Percentiles rank a stretch among this genome's conserved stretches.
These are phyloP conservation scores for Piaya cayana DNA, from an alignment of 2,113 vertebrate genomes.

Conservation along the genomic window DNA sequence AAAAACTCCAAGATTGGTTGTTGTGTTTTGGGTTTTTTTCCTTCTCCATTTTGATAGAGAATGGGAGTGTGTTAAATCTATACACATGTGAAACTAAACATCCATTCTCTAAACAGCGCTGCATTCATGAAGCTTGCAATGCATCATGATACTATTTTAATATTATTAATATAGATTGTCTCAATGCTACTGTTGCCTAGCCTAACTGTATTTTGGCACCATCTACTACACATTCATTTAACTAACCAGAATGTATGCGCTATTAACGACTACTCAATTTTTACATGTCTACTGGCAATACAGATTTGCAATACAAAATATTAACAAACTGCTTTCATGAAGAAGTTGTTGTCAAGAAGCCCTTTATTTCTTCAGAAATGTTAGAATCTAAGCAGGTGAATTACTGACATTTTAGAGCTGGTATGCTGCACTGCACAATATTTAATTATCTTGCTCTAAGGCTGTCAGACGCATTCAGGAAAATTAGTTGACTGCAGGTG, in stretches of 20 bases:
- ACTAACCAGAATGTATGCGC: background rate
- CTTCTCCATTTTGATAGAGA: background rate
- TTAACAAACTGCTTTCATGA: background rate
- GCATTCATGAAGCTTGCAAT: background rate
- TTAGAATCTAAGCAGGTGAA: background rate
- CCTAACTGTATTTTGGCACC: background rate
- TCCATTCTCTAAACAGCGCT: background rate
- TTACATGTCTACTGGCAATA: background rate
- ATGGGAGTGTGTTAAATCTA: background rate
- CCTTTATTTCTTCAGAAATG: background rate
- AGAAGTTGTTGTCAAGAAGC: background rate
- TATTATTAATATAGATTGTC: background rate
- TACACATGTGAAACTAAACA: background rate
- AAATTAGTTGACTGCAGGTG: background rate
- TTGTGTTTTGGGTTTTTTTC: too few relatives aligned
- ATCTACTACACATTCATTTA: background rate
- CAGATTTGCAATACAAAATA: background rate
- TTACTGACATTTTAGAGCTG: background rate
- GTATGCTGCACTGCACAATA: background rate
- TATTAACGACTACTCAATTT: background rate
- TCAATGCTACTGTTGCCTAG: background rate
- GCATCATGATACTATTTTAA: background rate
- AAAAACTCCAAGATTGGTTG: background rate
- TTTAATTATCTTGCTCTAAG: background rate
- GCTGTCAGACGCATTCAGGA: background rate